Base-by-base conservation (phyloP, 2,113 vertebrate genomes). In the Myanophis thanlyinensis region DNA sequence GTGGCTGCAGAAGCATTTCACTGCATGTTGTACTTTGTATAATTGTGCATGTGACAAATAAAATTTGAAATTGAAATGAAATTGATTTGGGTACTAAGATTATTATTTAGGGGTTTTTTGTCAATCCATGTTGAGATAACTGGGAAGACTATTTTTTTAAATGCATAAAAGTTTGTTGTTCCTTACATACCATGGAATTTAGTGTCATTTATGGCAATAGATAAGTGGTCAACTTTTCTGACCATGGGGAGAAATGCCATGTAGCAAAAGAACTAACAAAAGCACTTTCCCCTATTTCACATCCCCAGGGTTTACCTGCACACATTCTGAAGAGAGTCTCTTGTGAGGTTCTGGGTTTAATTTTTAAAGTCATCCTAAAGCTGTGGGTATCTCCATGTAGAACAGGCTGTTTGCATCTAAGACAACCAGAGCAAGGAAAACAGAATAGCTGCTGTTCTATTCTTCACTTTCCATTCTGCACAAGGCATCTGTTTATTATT, bases 401-500 rank as follows among this genome's bases (percentile, higher is more conserved):
- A 96, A 93, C 48, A 95, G 88, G 62, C 48, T 62, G 15, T 67
- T 93, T 91, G 93, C 89, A 91, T 40, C 85, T 91, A 91, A 96
- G 94, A 94, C 46, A 56, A 67, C 87, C 40, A 15, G 2, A 59
- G 44, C 85, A 95, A 48, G 92, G 90, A 94, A 97, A 96, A 52
- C 93, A 91, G 95, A 87, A 91, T 56, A 93, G 92, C 85, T 93
- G 94, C 88, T 95, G 92, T 27, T 93, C 85, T 87, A 27, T 91
- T 96, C 95, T n/a, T 96, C 95, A 95, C 91, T 96, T 96, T 93
- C 90, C 93, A 92, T 92, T 88, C 92, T 91, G 0, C 52, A 44
- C 44, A 56, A 95, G 93, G 67, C 94, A 96, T 94, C 94, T 97
- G 95, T 88, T 92, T 91, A 88, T 90, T 91, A 94, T 93, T 95